Base-by-base conservation (phyloP, 2,113 vertebrate genomes). In the Brachionichthys hirsutus region DNA sequence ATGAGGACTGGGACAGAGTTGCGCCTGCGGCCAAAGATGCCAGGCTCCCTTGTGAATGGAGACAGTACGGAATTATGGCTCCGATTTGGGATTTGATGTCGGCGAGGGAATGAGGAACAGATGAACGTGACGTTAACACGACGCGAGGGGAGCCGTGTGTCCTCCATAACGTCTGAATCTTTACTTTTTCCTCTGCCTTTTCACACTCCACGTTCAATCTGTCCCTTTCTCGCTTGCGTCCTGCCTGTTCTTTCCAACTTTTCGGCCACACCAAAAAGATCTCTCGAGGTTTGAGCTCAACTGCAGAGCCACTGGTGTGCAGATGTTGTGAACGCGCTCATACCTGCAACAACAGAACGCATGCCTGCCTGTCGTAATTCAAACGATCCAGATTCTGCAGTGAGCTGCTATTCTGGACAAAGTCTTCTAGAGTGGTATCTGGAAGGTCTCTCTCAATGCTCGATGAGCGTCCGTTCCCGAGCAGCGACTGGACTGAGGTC, bases 331-430 rank as follows among this genome's bases (percentile, higher is more conserved):
- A 78, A 22, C 90, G 93, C 0, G 40, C 12, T 47, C 91, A 81
- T 36, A 93, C 70, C 89, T 95, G 94, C 66, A 95, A 88, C 18
- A 94, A 54, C 60, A 94, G 77, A 47, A 93, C 77, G 35, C 92
- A 91, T 20, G 85, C 58, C 17, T 79, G 81, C 55, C 89, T 87
- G 2, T 91, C 84, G 0, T 92, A 92, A 48, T 84, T 70, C 14
- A 75, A 56, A 0, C 90, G 76, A 18, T 83, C 77, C 16, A 56
- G 46, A 47, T 43, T 50, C 58, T 82, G 89, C 62, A 89, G 18
- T 0, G n/a, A 13, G 0, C 5, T 41, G 52, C 68, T 85, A 0
- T 63, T 52, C 36, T 82, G 52, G 34, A 89, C 81, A 59, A 93
- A 94, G 45, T 85, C 88, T 0, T 93, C 83, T 45, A 94, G 77